A percentile compares a stretch with the other conserved stretches of the same genome.
Conservation (phyloP, 2,888 invertebrate genomes). For the Xanthia icteritia region DNA sequence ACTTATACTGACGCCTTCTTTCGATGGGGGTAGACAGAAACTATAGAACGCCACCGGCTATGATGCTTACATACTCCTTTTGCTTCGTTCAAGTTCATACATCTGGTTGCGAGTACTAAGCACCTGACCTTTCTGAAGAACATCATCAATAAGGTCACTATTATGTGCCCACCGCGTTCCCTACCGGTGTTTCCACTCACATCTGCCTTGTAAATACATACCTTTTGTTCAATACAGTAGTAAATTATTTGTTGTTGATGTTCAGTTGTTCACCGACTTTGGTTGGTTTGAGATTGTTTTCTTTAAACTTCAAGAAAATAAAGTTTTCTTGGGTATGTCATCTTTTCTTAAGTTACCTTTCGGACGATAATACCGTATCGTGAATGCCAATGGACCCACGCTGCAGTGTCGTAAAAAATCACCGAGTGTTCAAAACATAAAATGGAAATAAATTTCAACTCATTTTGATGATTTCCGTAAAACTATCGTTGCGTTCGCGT, state of each 20-base stretch:
- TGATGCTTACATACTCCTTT: background rate
- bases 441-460: conserved; percentile 59
- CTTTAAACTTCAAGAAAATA: background rate
- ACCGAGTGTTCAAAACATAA: conserved; percentile 61
- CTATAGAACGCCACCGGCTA: background rate
- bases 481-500: conserved; percentile 34
- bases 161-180: background rate
- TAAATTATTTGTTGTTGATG: background rate
- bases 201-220: background rate
- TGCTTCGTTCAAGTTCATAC: background rate
- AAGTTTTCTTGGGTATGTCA: background rate
- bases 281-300: background rate
- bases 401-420: conserved; percentile 50
- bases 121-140: background rate
- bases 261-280: background rate
- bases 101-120: background rate
- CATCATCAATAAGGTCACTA: background rate
- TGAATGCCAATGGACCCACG: conserved; percentile 29
- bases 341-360: background rate
- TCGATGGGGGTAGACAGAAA: background rate
- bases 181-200: background rate
- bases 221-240: background rate
- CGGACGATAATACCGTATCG: conserved; percentile 23
- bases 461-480: conserved; percentile 63
- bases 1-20: background rate